phyloP scores from a whole-genome alignment of 92 coral and sea anemone species.

The Isaurus tuberculatus region DNA sequence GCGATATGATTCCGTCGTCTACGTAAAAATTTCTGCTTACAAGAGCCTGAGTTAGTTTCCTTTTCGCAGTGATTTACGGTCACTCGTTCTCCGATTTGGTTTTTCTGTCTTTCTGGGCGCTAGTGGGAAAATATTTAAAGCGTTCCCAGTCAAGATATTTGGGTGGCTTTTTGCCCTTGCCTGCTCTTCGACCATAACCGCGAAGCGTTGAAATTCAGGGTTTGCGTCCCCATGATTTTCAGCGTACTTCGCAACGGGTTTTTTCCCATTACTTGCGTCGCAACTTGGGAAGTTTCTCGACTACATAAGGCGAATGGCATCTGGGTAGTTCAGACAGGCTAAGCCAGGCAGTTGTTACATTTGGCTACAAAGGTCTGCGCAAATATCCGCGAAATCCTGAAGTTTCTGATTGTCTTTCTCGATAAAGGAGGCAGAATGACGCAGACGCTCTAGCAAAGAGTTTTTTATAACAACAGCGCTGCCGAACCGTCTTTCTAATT shows the following conservation, averaged over 20 bases:
- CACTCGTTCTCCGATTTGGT: slow-evolving; percentile 15
- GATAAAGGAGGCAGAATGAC: not conserved
- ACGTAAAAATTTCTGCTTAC: not conserved
- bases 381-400: not conserved
- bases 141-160: slow-evolving; percentile 50
- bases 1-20: too few relatives aligned
- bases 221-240: slow-evolving; percentile 47
- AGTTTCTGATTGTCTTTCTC: not conserved
- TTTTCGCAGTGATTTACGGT: slow-evolving; percentile 41
- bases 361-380: not conserved
- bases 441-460: slow-evolving; percentile 3
- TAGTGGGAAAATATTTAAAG: not conserved
- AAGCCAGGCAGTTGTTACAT: not conserved
- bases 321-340: not conserved
- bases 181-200: slow-evolving; percentile 43
- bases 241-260: slow-evolving; percentile 37
- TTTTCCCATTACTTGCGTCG: slow-evolving; percentile 19
- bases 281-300: not conserved
- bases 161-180: slow-evolving; percentile 56
- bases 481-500: not conserved
- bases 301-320: not conserved
- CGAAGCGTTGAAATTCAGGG: slow-evolving; percentile 42
- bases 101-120: not conserved
- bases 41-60: not conserved
- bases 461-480: slow-evolving; percentile 23